Base-by-base conservation (phyloP, 2,888 invertebrate species). In the Biston betularia region DNA sequence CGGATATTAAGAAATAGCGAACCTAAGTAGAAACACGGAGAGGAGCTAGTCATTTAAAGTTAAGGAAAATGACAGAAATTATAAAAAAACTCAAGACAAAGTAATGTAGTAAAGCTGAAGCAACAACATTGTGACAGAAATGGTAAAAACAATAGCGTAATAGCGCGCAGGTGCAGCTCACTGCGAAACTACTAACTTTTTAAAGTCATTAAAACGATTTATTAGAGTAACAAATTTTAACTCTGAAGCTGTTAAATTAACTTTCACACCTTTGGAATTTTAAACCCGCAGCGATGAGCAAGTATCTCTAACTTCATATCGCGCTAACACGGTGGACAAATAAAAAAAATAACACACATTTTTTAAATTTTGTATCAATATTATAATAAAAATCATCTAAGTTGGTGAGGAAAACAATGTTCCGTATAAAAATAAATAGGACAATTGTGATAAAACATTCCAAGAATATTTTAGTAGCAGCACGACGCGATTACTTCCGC, bases 141-240 rank as follows among this genome's bases (percentile, higher is more conserved):
- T 65, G 65, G 63, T 68, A 64, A 65, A 69, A 71, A 71, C 70
- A 72, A 69, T 71, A 66, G 65, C 66, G 44, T 69, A 67, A 65
- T 66, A n/a, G 63, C 52, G 55, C 66, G 24, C 75, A 75, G 75
- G 75, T 75, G 75, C 70, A 61, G 42, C 42, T 70, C 66, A 75
- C 62, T 65, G 70, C 63, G 54, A 60, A 66, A 66, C 66, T 61
- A 60, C 53, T 61, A 73, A 73, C 69, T 73, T 75, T 69, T 71
- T 73, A 70, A 69, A 71, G 71, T 69, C 71, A 73, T 75, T 75
- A 75, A 75, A 73, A 68, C 62, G 73, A 75, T 75, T 73, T 75
- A 75, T 75, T 69, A 58, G 68, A 46, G 44, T 58, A 54, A 71
- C 69, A 72, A 67, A 71, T 71, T 66, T 54, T 49, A 71, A 59